Conservation (phyloP, 2,888 invertebrate species). For the Rhagonycha fulva region DNA sequence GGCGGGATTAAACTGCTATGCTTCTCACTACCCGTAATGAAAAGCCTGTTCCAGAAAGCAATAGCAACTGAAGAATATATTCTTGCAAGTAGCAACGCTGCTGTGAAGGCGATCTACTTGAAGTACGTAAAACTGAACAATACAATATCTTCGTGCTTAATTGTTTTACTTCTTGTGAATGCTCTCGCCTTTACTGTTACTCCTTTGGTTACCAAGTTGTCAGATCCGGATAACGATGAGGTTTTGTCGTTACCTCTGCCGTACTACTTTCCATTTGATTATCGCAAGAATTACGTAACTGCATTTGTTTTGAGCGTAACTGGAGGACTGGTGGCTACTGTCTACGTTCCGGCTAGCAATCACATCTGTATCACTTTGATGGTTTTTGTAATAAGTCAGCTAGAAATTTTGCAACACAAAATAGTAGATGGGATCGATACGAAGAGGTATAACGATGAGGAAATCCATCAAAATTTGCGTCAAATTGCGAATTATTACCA, state of each 20-base stretch:
- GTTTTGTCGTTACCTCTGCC: not conserved
- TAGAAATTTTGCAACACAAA: not conserved
- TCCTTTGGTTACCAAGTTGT: not conserved
- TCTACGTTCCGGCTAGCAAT: not conserved
- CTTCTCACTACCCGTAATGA: not conserved
- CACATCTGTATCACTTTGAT: not conserved
- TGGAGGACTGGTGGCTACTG: not conserved
- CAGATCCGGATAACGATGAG: not conserved
- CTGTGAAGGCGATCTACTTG: not conserved
- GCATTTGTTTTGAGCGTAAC: not conserved
- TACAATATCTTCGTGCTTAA: not conserved
- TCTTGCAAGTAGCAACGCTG: not conserved
- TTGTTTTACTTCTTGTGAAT: rapidly evolving
- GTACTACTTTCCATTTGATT: not conserved
- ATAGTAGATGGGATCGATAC: not conserved
- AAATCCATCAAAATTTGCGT: not conserved
- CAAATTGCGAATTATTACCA: not conserved
- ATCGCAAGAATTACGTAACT: not conserved
- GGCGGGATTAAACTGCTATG: not conserved
- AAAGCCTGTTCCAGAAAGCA: not conserved
- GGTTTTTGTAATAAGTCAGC: not conserved
- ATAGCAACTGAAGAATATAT: not conserved
- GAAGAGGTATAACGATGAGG: not conserved
- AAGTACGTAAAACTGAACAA: not conserved
- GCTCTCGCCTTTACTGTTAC: not conserved